Base-by-base conservation (phyloP, 2,113 vertebrate species). In the Rhipidura dahli region DNA sequence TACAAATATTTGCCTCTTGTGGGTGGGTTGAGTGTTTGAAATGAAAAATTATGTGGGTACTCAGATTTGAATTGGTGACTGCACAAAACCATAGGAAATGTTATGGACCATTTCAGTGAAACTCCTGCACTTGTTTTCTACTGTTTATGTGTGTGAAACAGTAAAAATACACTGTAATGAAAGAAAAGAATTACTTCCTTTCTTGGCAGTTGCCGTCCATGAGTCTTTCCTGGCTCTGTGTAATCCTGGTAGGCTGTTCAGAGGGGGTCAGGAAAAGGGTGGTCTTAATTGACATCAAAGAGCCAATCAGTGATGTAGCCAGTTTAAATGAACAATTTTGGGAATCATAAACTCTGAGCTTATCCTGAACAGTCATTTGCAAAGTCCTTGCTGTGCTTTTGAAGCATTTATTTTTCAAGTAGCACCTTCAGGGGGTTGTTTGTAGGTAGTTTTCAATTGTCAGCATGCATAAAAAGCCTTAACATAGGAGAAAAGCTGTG, bases 1-100 rank as follows among this genome's bases (percentile, higher is more conserved):
- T 53, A 54, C 59, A 90, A 87, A 89, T 88, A 76, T 87, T 97
- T 93, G 60, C 50, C 59, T 82, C 44, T 37, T 50, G 79, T 89
- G 90, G 92, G 81, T 53, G 78, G 71, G 77, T 0, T 75, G 88
- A 93, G 40, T 44, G 31, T 77, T 92, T 49, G 56, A 87, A 73
- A 66, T 26, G 44, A 63, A 54, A 91, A 50, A 79, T 24, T 13
- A 30, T 9, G 63, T 80, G 71, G 79, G 82, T 45, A 80, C 88
- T 83, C 28, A 21, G 17, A 65, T 79, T 63, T 44, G 51, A 87
- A 37, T 6, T 73, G 60, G 64, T 49, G 77, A 31, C 31, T 53
- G 50, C 89, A 65, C 42, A 59, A 72, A 90, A 59, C 57, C 83
- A 11, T 15, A 30, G 78, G 53, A 92, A 71, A 51, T 6, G 28